These are phyloP conservation scores for Anser brachyrhynchus DNA, from an alignment of 2,113 vertebrate genomes.

Conservation along the genomic window DNA sequence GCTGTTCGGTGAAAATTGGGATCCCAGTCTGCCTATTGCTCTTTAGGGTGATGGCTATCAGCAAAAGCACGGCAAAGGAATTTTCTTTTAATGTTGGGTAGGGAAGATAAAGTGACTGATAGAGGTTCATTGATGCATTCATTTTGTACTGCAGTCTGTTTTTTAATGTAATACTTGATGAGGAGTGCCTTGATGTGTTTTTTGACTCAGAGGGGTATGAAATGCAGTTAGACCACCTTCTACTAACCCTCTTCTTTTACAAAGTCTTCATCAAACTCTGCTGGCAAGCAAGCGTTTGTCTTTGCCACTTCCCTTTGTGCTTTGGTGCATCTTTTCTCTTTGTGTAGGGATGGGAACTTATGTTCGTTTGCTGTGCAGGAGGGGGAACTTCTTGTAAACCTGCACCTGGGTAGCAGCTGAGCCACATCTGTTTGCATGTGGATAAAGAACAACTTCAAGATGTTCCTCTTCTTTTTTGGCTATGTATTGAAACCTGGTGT, in stretches of 20 bases:
- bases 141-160: not conserved
- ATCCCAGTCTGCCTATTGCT: not conserved
- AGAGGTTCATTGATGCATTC: not conserved
- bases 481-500: not conserved
- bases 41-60: not conserved
- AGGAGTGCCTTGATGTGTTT: rapidly evolving
- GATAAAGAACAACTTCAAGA: slow-evolving; percentile 2
- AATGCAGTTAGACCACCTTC: not conserved
- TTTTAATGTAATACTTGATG: not conserved
- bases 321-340: not conserved
- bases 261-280: not conserved
- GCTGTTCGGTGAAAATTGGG: not conserved
- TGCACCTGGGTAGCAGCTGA: slow-evolving; percentile 40
- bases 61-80: not conserved
- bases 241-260: not conserved
- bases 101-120: not conserved
- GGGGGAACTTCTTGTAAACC: not conserved
- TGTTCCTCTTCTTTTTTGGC: not conserved
- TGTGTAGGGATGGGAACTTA: not conserved
- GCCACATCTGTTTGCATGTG: not conserved
- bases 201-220: not conserved
- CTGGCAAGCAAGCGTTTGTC: not conserved
- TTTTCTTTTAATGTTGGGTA: not conserved
- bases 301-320: not conserved
- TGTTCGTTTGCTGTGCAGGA: not conserved